Conservation (phyloP, 2,797 vertebrate genomes). For the Melanogrammus aeglefinus region DNA sequence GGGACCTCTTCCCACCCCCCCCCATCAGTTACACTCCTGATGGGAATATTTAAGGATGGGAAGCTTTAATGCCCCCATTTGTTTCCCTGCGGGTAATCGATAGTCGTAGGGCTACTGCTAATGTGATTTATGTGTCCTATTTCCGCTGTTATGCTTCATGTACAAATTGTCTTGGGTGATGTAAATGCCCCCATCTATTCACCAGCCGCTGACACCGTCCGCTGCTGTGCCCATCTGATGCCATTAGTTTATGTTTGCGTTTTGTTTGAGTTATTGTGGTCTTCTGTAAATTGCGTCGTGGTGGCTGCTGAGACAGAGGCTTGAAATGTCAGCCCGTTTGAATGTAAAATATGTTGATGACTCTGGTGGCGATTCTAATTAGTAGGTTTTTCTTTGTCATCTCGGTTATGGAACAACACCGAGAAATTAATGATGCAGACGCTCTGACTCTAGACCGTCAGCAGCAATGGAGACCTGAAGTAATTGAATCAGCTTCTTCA, state of each 20-base stretch:
- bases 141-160: conserved; percentile 77
- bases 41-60: conserved; percentile 68
- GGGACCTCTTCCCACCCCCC: conserved; percentile 41
- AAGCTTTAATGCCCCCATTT: conserved; percentile 72
- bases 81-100: conserved; percentile 76
- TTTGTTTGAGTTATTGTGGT: conserved; percentile 37
- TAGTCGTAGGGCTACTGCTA: conserved; percentile 73
- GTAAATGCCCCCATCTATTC: conserved; percentile 70
- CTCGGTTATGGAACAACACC: conserved; percentile 9
- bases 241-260: conserved; percentile 66
- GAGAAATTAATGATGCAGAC: conserved; percentile 29
- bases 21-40: conserved; percentile 56
- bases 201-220: conserved; percentile 70
- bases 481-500: conserved; percentile 51
- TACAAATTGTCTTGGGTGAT: conserved; percentile 77
- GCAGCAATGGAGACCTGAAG: conserved; percentile 46
- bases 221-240: conserved; percentile 49
- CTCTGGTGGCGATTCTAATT: conserved; percentile 12
- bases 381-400: conserved; percentile 22
- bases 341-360: conserved; percentile 8
- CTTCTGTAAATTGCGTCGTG: not conserved
- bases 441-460: conserved; percentile 42
- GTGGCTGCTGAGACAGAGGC: not conserved
- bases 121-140: conserved; percentile 81
- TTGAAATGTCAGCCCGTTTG: not conserved